Percentiles rank a stretch among this genome's conserved stretches.
These are phyloP conservation scores for Cacoxenus indagator DNA, from an alignment of 2,888 invertebrate genomes.

Conservation along the genomic window DNA sequence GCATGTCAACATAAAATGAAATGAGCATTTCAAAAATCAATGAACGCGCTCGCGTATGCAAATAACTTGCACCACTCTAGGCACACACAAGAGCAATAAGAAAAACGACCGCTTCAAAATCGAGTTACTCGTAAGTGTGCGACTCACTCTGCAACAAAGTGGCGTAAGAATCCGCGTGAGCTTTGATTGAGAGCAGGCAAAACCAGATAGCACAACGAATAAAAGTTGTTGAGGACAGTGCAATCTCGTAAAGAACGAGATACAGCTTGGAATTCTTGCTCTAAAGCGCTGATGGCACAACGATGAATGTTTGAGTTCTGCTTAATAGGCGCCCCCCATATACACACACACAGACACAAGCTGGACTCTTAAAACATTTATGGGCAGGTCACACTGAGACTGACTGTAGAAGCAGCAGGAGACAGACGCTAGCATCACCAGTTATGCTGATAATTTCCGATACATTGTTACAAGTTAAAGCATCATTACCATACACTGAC, in stretches of 20 bases:
- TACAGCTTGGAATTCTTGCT: no score
- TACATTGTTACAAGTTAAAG: conserved; percentile 39
- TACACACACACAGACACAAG: background rate
- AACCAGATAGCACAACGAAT: conserved; percentile 48
- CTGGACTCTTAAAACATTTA: background rate
- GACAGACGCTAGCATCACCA: background rate
- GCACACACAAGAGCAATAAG: background rate
- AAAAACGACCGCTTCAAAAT: no score
- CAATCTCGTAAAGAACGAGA: no score
- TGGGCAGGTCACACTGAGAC: background rate
- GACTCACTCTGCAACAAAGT: no score
- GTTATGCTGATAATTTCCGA: background rate
- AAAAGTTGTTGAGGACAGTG: conserved; percentile 30
- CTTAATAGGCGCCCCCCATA: no score
- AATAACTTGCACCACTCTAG: background rate
- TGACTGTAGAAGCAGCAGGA: no score
- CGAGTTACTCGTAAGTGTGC: no score
- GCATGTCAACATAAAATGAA: background rate
- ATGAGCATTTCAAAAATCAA: background rate
- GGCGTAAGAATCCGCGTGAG: conserved; percentile 57
- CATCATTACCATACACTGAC: conserved; percentile 46
- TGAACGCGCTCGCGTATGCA: background rate
- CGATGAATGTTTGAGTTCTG: no score
- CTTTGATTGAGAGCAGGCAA: conserved; percentile 43
- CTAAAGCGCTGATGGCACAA: no score